phyloP scores from a whole-genome alignment of 2,888 invertebrate genomes.

The Dolichopus griseipennis region DNA sequence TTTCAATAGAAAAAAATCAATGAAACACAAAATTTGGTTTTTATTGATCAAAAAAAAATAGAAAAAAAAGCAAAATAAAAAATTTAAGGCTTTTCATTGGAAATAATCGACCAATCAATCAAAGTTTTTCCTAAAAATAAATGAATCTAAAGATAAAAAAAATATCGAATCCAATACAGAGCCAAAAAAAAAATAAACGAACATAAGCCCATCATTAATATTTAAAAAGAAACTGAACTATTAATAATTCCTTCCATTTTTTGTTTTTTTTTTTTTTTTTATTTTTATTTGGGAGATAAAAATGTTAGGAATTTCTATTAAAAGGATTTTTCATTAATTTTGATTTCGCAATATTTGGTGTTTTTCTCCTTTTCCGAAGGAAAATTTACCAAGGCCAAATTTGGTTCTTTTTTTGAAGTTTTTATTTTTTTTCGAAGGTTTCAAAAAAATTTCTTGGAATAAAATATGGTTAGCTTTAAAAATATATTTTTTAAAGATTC shows the following conservation, averaged over 20 bases:
- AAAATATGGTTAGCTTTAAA: no score
- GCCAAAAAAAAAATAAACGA: background rate
- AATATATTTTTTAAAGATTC: no score
- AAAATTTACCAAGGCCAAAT: no score
- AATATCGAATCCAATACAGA: background rate
- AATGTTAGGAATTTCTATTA: no score
- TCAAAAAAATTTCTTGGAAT: no score
- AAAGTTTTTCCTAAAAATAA: background rate
- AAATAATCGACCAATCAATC: constrained; percentile 6
- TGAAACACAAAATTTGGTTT: constrained; percentile 3
- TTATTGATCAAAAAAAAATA: background rate
- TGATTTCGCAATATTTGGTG: no score
- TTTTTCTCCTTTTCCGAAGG: no score
- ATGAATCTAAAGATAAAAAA: background rate
- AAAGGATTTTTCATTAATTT: no score
- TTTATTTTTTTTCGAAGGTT: no score
- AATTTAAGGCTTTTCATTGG: background rate
- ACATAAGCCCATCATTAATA: background rate
- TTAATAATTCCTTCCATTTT: background rate
- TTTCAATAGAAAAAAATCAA: background rate
- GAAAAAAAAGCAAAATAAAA: background rate
- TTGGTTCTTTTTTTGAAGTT: no score
- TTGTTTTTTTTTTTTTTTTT: background rate
- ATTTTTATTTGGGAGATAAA: no score
- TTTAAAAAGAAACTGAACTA: background rate